These are phyloP conservation scores for Hylyphantes graminicola DNA, from an alignment of 1,140 invertebrate species.

Conservation along the genomic window DNA sequence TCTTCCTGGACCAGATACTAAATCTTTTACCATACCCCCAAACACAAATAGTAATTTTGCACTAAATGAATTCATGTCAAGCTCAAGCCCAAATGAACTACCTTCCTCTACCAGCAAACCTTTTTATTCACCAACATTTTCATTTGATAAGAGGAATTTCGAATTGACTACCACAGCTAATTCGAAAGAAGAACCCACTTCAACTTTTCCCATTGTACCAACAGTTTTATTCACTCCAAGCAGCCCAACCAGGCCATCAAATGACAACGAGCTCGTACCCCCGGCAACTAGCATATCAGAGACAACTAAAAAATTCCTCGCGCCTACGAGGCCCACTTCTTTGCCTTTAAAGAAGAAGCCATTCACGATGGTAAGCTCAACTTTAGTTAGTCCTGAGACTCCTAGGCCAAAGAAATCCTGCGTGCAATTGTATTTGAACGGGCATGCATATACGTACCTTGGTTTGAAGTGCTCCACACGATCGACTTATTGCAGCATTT, in stretches of 20 bases:
- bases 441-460: constrained; percentile 91
- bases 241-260: constrained; percentile 34
- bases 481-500: constrained; percentile 89
- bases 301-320: constrained; percentile 43
- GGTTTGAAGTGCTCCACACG: constrained; percentile 90
- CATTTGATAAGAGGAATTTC: constrained; percentile 8
- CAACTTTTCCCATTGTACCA: constrained; percentile 15
- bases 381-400: constrained; percentile 82
- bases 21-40: neutral
- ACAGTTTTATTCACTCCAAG: constrained; percentile 58
- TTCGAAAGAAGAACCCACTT: neutral
- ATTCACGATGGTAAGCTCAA: constrained; percentile 65
- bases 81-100: constrained; percentile 15
- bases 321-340: constrained; percentile 55
- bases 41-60: neutral
- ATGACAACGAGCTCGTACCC: neutral
- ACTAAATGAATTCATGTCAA: neutral
- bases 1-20: constrained; percentile 38
- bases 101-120: constrained; percentile 16
- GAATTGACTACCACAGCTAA: neutral
- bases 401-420: constrained; percentile 88
- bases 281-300: constrained; percentile 32
- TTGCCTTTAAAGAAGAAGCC: constrained; percentile 59
- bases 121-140: constrained; percentile 48
- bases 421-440: constrained; percentile 86